Evolutionary conservation across 2,113 vertebrate species (phyloP), one percentile per base, ranked within the genome.

Genomic region (Sinocyclocheilus grahami): DNA sequence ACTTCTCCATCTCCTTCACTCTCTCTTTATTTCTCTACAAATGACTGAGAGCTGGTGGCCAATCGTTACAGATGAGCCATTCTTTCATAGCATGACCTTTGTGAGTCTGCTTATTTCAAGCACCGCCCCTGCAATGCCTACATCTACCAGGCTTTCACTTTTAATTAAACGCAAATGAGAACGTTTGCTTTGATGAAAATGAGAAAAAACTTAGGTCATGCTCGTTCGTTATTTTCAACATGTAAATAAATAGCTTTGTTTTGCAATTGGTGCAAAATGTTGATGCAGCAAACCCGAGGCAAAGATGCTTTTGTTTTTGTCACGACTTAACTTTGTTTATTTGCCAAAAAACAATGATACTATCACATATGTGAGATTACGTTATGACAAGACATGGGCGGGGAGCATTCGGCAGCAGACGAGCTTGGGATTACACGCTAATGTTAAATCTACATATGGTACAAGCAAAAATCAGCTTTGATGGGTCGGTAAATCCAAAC

Each of bases 371-470:
- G 42, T 20, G 37, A 80, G 82, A 87, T 76, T 63, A 85, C 85
- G 78, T 89, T 87, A 87, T 79, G 72, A 87, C 84, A 83, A 82
- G 71, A 87, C 55, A 58, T 85, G 80, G 37, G 42, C 74, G 9
- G 69, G 72, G 80, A 14, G 75, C 75, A 58, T 90, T 87, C 86
- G 24, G 84, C 79, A 39, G 80, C 87, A 81, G 84, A 85, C 83
- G 78, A 88, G 48, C n/a, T 46, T 79, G 60, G 91, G 95, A 94
- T 95, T 94, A 94, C 39, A 82, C 81, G 89, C 89, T 92, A 91
- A 94, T 92, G 93, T 94, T 95, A 92, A 95, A 94, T 94, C 93
- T 92, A 92, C 93, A 95, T 94, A 95, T 94, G 94, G 94, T 92
- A 92, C 88, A 86, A 91, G 88, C 89, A 84, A 92, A 95, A 94